Conservation (phyloP, 2,797 vertebrate genomes). For the Austrolebias charrua region DNA sequence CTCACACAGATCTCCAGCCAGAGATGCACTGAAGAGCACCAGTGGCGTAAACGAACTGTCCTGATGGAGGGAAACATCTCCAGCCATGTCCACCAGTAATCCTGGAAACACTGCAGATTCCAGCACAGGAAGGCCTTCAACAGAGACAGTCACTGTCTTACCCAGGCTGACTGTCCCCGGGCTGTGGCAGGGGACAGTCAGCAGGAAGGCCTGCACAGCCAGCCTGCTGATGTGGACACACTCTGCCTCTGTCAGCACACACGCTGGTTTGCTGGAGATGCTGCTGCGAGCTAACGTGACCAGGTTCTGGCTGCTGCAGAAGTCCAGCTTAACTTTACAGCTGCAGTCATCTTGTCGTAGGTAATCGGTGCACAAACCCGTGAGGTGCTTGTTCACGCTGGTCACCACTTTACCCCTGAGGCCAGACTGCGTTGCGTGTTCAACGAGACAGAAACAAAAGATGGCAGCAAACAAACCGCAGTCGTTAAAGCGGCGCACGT, state of each 20-base stretch:
- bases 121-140: slow-evolving; percentile 81
- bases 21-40: slow-evolving; percentile 84
- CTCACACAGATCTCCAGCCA: slow-evolving; percentile 86
- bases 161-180: slow-evolving; percentile 78
- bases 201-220: slow-evolving; percentile 85
- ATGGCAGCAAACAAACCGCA: slow-evolving; percentile 88
- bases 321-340: slow-evolving; percentile 87
- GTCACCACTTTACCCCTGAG: slow-evolving; percentile 60
- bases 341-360: slow-evolving; percentile 82
- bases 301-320: slow-evolving; percentile 74
- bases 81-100: slow-evolving; percentile 83
- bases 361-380: slow-evolving; percentile 81
- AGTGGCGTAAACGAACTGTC: slow-evolving; percentile 56
- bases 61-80: slow-evolving; percentile 45
- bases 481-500: slow-evolving; percentile 86
- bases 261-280: slow-evolving; percentile 89
- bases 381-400: slow-evolving; percentile 78
- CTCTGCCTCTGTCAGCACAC: slow-evolving; percentile 83
- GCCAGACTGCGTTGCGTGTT: slow-evolving; percentile 72
- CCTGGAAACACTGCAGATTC: slow-evolving; percentile 87
- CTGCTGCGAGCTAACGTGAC: slow-evolving; percentile 80
- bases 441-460: slow-evolving; percentile 84
- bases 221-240: slow-evolving; percentile 79
- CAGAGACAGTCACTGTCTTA: slow-evolving; percentile 75
- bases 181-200: slow-evolving; percentile 82